Evolutionary conservation across 2,113 vertebrate genomes (phyloP), one percentile per base, ranked within the genome.

Genomic region (Anseranas semipalmata): DNA sequence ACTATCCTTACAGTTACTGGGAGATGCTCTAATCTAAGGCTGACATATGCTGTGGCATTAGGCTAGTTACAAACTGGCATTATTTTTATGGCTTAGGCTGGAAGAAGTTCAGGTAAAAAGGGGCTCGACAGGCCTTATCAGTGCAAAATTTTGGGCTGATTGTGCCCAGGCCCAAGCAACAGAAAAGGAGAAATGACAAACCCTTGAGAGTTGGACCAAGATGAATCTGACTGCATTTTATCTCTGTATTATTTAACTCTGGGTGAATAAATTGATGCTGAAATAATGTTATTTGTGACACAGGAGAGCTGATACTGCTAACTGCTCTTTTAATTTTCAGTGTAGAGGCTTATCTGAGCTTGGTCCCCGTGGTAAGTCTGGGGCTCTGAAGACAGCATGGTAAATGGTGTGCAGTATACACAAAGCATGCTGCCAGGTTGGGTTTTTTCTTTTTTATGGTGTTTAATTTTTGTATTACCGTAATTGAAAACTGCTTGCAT

Each of bases 401-500:
- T 63, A 28, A 89, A n/a, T 27, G 28, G 6, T 83, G n/a, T 83
- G 50, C 37, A 30, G 14, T 72, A 5, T 27, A 74, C 71, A 73
- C 27, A 62, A 27, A 35, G 35, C 35, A 28, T 4, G 9, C 15
- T 93, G 87, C 60, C 66, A 95, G 85, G 33, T 37, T 68, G 39
- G 7, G n/a, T 13, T 55, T 39, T 92, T 73, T 10, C 21, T 96
- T 93, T 96, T 95, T 89, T 52, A 65, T 67, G 53, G 60, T 80
- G 48, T 96, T 86, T 97, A 94, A 94, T 97, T 96, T 96, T 91
- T 95, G 35, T 92, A 71, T 90, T 92, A 50, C 19, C 24, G 5
- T 48, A 96, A 90, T 85, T 95, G 91, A 96, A 94, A 96, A 77
- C 52, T 77, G 75, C 89, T 93, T 85, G 32, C 39, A 19, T 77